Percentiles rank a stretch among this genome's conserved stretches.
Evolutionary conservation across 2,888 invertebrate genomes (phyloP).

Genomic region (Chymomyza procnemis): DNA sequence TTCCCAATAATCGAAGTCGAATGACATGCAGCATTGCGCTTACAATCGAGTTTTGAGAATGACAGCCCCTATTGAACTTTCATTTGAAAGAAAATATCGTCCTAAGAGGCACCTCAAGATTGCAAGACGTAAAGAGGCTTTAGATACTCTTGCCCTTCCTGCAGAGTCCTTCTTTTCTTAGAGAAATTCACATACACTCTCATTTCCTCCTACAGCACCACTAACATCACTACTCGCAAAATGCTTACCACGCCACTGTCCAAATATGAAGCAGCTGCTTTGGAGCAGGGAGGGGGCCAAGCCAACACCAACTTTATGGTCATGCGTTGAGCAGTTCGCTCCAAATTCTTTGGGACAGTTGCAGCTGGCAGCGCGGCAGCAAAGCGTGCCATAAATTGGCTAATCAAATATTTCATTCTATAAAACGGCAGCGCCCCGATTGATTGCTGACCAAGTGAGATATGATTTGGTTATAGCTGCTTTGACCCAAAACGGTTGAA

Average conservation of each 20-base stretch:
- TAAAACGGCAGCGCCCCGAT: constrained; percentile 44
- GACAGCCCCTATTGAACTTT: too few species aligned
- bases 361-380: constrained; percentile 29
- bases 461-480: constrained; percentile 54
- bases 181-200: too few species aligned
- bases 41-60: too few species aligned
- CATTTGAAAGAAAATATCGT: too few species aligned
- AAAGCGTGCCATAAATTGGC: constrained; percentile 78
- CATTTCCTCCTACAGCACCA: too few species aligned
- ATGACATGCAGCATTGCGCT: too few species aligned
- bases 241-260: background rate
- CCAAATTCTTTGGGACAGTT: constrained; percentile 65
- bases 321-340: constrained; percentile 66
- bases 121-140: too few species aligned
- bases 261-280: background rate
- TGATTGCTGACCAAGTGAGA: constrained; percentile 29
- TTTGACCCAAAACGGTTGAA: background rate
- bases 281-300: background rate
- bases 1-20: too few species aligned
- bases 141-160: too few species aligned
- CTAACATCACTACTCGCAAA: background rate
- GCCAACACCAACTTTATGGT: constrained; percentile 55
- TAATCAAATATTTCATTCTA: constrained; percentile 73
- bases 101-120: too few species aligned
- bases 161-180: too few species aligned